Evolutionary conservation across 1,140 invertebrate species (phyloP).

Genomic region (Xylocopa sonorina): DNA sequence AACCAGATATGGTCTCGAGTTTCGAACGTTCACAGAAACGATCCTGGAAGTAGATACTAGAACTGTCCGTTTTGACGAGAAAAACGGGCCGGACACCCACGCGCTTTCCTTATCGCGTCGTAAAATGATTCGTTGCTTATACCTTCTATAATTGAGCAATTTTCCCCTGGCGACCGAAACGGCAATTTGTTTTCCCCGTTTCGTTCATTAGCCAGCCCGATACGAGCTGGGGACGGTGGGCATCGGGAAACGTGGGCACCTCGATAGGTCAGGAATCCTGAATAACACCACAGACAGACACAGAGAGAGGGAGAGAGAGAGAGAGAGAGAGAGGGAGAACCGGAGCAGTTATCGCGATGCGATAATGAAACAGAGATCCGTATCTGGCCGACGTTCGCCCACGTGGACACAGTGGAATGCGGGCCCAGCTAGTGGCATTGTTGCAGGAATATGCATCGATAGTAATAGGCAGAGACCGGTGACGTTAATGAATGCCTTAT

Average conservation of each 20-base stretch:
- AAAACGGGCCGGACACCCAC: slow-evolving; percentile 11
- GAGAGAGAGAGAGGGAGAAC: no score
- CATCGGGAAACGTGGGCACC: slow-evolving; percentile 15
- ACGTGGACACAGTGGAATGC: slow-evolving; percentile 44
- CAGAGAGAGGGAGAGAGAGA: no score
- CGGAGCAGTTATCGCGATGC: slow-evolving; percentile 45
- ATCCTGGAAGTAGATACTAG: slow-evolving; percentile 36
- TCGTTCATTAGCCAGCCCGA: slow-evolving; percentile 9
- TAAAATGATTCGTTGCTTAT: not conserved
- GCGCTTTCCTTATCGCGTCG: not conserved
- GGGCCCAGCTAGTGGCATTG: slow-evolving; percentile 44
- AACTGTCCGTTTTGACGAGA: slow-evolving; percentile 1
- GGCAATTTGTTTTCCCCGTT: not conserved
- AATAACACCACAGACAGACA: slow-evolving; percentile 27
- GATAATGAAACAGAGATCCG: slow-evolving; percentile 57
- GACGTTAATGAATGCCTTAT: slow-evolving; percentile 64
- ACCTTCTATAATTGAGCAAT: not conserved
- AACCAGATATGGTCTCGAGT: slow-evolving; percentile 60
- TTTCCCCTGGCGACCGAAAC: not conserved
- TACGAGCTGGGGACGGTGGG: not conserved
- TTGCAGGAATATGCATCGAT: slow-evolving; percentile 49
- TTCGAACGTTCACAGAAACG: slow-evolving; percentile 61
- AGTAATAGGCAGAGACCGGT: slow-evolving; percentile 48
- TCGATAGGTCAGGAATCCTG: slow-evolving; percentile 35
- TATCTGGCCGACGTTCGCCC: slow-evolving; percentile 49